Percentiles rank a stretch among this genome's conserved stretches.
These are phyloP conservation scores for Micromesistius poutassou DNA, from an alignment of 2,797 vertebrate genomes.

Conservation along the genomic window DNA sequence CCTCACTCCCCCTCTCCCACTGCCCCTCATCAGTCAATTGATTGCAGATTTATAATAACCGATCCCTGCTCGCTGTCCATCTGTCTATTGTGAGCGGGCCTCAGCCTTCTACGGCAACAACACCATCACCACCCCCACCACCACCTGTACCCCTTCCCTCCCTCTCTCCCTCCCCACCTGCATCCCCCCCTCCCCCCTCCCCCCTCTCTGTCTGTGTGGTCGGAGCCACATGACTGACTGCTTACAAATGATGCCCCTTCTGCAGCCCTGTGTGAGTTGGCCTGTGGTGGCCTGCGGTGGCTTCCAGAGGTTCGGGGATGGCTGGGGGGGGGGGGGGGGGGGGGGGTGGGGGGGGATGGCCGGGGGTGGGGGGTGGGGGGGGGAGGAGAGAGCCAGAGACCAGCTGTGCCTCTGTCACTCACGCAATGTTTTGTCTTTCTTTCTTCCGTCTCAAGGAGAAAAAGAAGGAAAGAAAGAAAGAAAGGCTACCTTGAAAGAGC, in stretches of 20 bases:
- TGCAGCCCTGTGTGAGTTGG: not conserved
- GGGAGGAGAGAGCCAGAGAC: not conserved
- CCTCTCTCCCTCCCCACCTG: not conserved
- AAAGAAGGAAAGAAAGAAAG: not conserved
- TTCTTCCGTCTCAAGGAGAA: not conserved
- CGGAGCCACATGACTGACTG: constrained; percentile 8
- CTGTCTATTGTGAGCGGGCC: not conserved
- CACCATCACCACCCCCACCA: not conserved
- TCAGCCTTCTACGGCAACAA: not conserved
- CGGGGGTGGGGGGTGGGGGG: no score
- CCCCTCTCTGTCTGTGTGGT: constrained; percentile 2
- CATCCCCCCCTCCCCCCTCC: not conserved
- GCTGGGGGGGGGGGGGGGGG: not conserved
- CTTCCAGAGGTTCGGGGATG: not conserved
- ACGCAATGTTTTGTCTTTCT: not conserved
- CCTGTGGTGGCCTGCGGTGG: not conserved
- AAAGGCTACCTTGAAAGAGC: not conserved
- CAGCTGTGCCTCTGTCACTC: not conserved
- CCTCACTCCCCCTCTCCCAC: not conserved
- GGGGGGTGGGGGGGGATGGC: no score
- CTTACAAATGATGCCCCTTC: constrained; percentile 4
- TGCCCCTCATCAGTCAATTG: not conserved
- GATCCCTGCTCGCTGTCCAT: not conserved
- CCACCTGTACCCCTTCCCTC: not conserved
- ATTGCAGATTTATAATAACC: constrained; percentile 1